Evolutionary conservation across 2,888 invertebrate genomes (phyloP), one percentile per base, ranked within the genome.

Genomic region (Chymomyza procnemis): DNA sequence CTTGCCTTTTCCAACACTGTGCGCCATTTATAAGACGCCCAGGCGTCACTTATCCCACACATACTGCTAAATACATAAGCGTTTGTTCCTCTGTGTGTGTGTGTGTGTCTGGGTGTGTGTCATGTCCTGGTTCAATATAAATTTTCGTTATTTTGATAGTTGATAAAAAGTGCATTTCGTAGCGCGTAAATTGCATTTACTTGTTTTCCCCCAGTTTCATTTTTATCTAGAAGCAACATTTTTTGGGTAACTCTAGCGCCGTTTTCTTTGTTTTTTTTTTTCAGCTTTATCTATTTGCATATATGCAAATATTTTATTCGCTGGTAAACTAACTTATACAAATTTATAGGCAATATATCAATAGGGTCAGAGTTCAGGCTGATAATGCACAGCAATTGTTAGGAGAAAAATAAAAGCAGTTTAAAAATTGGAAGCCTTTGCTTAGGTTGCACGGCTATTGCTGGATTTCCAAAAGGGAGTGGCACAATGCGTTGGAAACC

Each of bases 1-100:
- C 34, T 14, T 79, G 64, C 66, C 70, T 66, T 61, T 26, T 47
- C 61, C 61, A 48, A 50, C 46, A 26, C 26, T 26, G 26, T 26
- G 26, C 26, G 50, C 56, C 19, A 54, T 52, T 74, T 47, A 6
- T 21, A 56, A 62, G 21, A 19, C 30, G 63, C n/a, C 52, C 48
- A 5, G 14, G n/a, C 48, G 6, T 18, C n/a, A 26, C 16, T 48
- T 9, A 16, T 26, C 52, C 47, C 46, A 14, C 55, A 47, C 30
- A 14, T 54, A 19, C 50, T 8, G 22, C 41, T 55, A 19, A 1
- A 9, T 46, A 16, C 22, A 22, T 9, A 22, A 9, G 66, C 21
- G 58, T 22, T 8, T 50, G 22, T 18, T 46, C 47, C 21, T n/a
- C 9, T 52, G 56, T 57, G 41, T 60, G 52, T 19, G 47, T 34